These are phyloP conservation scores for Calameuta pallipes DNA, from an alignment of 2,888 invertebrate genomes.

Conservation along the genomic window DNA sequence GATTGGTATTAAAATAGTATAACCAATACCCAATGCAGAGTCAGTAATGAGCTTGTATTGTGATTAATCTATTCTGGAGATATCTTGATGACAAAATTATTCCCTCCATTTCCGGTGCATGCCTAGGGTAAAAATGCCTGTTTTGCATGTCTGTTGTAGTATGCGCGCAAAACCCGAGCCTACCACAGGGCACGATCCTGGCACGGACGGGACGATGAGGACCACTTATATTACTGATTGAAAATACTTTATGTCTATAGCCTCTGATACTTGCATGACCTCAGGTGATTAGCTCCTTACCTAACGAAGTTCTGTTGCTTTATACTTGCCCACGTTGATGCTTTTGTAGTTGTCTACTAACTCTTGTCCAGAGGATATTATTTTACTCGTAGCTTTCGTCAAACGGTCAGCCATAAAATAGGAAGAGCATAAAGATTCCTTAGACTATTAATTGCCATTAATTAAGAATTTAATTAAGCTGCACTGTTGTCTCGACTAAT, in stretches of 20 bases:
- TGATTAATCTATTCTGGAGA: neutral
- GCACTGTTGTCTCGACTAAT: neutral
- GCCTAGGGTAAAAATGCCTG: conserved; percentile 55
- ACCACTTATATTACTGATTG: conserved; percentile 63
- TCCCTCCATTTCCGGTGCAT: conserved; percentile 37
- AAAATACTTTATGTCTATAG: conserved; percentile 52
- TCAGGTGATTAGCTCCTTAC: conserved; percentile 52
- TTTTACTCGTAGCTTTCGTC: neutral
- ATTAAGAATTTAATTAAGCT: neutral
- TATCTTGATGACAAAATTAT: neutral
- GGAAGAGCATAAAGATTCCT: neutral
- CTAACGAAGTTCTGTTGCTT: conserved; percentile 19
- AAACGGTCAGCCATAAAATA: neutral
- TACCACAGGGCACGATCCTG: conserved; percentile 50
- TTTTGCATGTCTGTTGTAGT: conserved; percentile 64
- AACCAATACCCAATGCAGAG: too few relatives aligned
- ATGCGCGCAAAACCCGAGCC: conserved; percentile 48
- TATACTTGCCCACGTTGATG: neutral
- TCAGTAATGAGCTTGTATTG: neutral
- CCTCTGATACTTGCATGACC: conserved; percentile 59
- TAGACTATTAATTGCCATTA: neutral
- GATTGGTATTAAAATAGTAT: too few relatives aligned
- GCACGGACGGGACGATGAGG: conserved; percentile 54
- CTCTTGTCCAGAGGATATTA: neutral
- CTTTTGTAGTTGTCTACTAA: neutral